Evolutionary conservation across 2,888 invertebrate genomes (phyloP), one percentile per base, ranked within the genome.

Genomic region (Plagiodera versicolora): DNA sequence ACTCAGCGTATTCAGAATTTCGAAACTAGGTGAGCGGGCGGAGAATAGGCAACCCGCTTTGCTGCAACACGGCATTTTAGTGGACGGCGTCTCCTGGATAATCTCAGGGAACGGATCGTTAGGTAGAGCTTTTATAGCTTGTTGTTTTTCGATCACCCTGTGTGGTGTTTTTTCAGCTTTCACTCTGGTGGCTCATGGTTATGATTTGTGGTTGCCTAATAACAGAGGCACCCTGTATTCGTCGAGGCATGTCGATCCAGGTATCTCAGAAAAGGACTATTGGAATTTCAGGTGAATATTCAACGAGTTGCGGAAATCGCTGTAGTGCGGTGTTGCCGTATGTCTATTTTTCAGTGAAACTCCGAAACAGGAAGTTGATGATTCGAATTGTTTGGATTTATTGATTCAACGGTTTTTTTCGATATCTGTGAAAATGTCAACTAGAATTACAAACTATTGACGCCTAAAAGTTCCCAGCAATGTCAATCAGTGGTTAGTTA

Each of bases 201-300:
- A 86, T 67, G 89, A 89, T 69, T 87, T 89, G 0, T 94, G 93
- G 93, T 69, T 94, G 65, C 90, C 90, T 0, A 94, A 93, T 77
- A 85, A 86, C 14, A 82, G 93, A 64, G 93, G 93, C 0, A 92
- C 91, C 71, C 86, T 85, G 0, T 91, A 90, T 72, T 87, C 87
- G 2, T 80, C 83, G 68, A 83, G 83, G 11, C 91, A 92, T 72
- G 74, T 83, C 5, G 82, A 81, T 10, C 77, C 81, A 39, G 80
- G 80, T 20, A 74, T 82, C 1, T 83, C 83, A 20, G 82, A 85
- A 11, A 80, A 82, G 35, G 80, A 81, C 8, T 92, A 88, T 78
- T 91, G 90, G 91, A 76, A 81, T 65, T 86, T 81, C 73, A 82
- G 81, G 84, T 85, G 64, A 67, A 32, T 9, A 53, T n/a, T n/a